Evolutionary conservation across 1,140 invertebrate species (phyloP).

Genomic region (Himalopsyche phryganea): DNA sequence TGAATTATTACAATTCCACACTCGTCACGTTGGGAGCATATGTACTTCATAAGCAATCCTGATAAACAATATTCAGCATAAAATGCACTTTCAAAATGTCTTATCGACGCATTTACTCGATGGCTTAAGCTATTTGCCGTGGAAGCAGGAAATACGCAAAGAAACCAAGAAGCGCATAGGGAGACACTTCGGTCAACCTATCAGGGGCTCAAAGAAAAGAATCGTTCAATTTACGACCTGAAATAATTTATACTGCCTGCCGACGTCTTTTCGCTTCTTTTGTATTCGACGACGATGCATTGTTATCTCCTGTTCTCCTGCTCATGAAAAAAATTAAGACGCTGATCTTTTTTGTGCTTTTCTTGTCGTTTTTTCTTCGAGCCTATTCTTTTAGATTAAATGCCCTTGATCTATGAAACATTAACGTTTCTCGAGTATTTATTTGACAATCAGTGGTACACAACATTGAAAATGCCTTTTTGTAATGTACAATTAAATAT

Average conservation of each 20-base stretch:
- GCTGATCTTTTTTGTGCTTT: slow-evolving; percentile 24
- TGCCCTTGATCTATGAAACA: no score
- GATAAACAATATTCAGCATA: no score
- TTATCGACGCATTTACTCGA: no score
- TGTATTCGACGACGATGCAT: slow-evolving; percentile 27
- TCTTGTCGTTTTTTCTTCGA: slow-evolving; percentile 7
- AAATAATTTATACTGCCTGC: slow-evolving; percentile 35
- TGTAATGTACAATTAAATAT: no score
- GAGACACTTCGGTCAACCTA: slow-evolving; percentile 34
- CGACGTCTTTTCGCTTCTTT: slow-evolving; percentile 30
- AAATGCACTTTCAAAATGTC: no score
- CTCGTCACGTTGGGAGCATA: no score
- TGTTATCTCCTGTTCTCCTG: slow-evolving; percentile 29
- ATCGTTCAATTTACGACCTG: slow-evolving; percentile 35
- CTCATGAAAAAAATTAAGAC: slow-evolving; percentile 33
- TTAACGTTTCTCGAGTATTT: no score
- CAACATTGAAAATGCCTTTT: no score
- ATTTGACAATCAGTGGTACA: no score
- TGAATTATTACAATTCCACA: no score
- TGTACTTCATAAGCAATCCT: no score
- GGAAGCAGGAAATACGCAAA: slow-evolving; percentile 27
- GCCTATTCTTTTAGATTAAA: not conserved
- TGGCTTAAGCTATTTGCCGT: not conserved
- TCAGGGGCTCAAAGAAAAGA: slow-evolving; percentile 34
- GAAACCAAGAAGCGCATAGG: slow-evolving; percentile 21